Evolutionary conservation across 2,888 invertebrate species (phyloP).

Genomic region (Leucophora obtusa): DNA sequence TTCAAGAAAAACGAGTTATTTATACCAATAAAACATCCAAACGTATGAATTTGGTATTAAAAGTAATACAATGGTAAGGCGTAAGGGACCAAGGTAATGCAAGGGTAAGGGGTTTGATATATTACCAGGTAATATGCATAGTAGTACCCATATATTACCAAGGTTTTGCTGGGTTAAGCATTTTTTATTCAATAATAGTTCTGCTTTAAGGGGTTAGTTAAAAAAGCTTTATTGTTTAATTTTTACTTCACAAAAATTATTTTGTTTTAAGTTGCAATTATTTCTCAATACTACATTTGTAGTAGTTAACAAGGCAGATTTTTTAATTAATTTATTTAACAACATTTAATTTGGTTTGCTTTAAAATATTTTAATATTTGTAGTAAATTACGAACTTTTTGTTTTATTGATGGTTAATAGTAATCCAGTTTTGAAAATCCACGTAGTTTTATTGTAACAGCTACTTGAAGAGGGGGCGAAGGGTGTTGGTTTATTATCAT

Average conservation of each 20-base stretch:
- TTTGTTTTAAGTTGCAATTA: not conserved
- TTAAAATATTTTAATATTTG: not conserved
- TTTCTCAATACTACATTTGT: not conserved
- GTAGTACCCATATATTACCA: too few relatives aligned
- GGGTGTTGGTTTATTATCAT: constrained; percentile 10
- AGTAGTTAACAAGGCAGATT: not conserved
- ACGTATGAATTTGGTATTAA: too few relatives aligned
- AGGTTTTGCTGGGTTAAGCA: too few relatives aligned
- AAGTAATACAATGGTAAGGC: too few relatives aligned
- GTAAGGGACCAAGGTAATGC: too few relatives aligned
- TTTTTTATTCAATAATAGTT: not conserved
- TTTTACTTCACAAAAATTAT: not conserved
- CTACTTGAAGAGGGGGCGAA: not conserved
- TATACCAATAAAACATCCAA: too few relatives aligned
- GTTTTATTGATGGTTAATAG: constrained; percentile 7
- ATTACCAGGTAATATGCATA: too few relatives aligned
- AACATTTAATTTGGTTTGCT: constrained; percentile 39
- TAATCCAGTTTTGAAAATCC: constrained; percentile 45
- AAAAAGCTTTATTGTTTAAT: not conserved
- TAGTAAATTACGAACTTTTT: constrained; percentile 56
- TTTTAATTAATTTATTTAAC: constrained; percentile 32
- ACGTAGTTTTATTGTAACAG: constrained; percentile 43
- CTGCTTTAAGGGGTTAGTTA: not conserved
- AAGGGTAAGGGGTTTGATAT: too few relatives aligned
- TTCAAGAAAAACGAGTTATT: too few relatives aligned